phyloP scores from a whole-genome alignment of 2,888 invertebrate species.

The Acanthococcus lagerstroemiae region DNA sequence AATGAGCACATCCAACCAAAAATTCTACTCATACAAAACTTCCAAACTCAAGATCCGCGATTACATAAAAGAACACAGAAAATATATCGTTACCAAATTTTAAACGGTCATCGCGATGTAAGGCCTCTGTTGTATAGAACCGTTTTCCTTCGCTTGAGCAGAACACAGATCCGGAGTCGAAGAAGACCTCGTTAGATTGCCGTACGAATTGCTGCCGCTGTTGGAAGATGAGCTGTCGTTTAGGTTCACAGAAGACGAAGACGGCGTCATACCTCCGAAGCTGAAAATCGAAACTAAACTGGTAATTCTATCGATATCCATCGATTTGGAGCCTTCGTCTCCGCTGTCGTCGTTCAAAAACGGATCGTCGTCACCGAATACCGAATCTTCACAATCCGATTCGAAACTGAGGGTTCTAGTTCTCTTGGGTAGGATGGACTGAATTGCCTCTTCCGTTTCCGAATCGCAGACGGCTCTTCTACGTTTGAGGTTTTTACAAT shows the following conservation, averaged over 20 bases:
- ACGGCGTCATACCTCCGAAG: conserved; percentile 43
- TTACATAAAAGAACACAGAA: background rate
- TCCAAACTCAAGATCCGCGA: too few species aligned
- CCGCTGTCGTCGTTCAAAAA: conserved; percentile 7
- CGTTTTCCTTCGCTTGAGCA: conserved; percentile 45
- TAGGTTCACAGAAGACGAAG: conserved; percentile 13
- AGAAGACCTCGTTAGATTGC: conserved; percentile 43
- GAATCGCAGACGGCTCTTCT: conserved; percentile 46
- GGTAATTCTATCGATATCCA: conserved; percentile 52
- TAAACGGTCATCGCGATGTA: conserved; percentile 50
- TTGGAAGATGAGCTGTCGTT: conserved; percentile 28
- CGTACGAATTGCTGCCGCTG: conserved; percentile 32
- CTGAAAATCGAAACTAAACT: conserved; percentile 51
- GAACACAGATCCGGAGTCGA: conserved; percentile 49
- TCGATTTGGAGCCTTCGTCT: conserved; percentile 38
- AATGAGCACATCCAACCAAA: too few species aligned
- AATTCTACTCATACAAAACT: too few species aligned
- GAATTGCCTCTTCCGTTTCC: conserved; percentile 49
- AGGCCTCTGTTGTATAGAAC: conserved; percentile 45
- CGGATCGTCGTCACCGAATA: conserved; percentile 41
- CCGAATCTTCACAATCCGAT: conserved; percentile 43
- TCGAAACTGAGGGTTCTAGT: conserved; percentile 39
- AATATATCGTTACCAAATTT: background rate
- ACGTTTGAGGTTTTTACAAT: conserved; percentile 42
- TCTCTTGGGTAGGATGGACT: conserved; percentile 47